These are phyloP conservation scores for Micoletzkya japonica DNA, from an alignment of 2,888 invertebrate species.

Conservation along the genomic window DNA sequence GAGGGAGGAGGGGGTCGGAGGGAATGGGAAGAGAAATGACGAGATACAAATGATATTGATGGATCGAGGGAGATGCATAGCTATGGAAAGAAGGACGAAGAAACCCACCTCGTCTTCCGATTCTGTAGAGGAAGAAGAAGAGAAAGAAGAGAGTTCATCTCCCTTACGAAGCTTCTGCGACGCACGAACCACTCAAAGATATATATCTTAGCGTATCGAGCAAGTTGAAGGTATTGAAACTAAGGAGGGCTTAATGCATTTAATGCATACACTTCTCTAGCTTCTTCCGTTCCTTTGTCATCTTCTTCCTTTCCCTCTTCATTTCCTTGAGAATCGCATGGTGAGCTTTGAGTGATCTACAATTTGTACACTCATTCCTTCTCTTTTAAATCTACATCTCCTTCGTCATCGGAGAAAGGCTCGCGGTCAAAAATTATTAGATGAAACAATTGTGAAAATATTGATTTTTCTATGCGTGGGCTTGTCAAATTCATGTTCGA, in stretches of 20 bases:
- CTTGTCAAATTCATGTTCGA: too few relatives aligned
- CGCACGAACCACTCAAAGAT: conserved; percentile 4
- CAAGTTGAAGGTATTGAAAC: too few relatives aligned
- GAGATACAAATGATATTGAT: not conserved
- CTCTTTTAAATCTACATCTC: too few relatives aligned
- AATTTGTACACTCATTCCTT: too few relatives aligned
- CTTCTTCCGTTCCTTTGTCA: conserved; percentile 24
- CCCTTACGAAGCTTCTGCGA: not conserved
- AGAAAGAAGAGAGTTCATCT: not conserved
- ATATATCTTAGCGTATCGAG: not conserved
- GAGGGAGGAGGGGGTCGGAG: not conserved
- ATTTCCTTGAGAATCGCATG: conserved; percentile 20
- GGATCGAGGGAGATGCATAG: not conserved
- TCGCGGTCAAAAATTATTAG: too few relatives aligned
- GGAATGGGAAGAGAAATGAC: not conserved
- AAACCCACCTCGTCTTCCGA: not conserved
- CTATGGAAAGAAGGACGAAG: not conserved
- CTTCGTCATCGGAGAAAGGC: too few relatives aligned
- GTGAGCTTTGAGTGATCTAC: conserved; percentile 14
- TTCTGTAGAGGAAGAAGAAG: conserved; percentile 10
- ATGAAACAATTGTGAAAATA: too few relatives aligned
- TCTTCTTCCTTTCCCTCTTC: conserved; percentile 21
- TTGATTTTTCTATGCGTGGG: too few relatives aligned
- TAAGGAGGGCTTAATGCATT: not conserved
- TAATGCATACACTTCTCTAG: conserved; percentile 11